phyloP scores from a whole-genome alignment of 2,888 invertebrate genomes.

The Plemyria rubiginata region DNA sequence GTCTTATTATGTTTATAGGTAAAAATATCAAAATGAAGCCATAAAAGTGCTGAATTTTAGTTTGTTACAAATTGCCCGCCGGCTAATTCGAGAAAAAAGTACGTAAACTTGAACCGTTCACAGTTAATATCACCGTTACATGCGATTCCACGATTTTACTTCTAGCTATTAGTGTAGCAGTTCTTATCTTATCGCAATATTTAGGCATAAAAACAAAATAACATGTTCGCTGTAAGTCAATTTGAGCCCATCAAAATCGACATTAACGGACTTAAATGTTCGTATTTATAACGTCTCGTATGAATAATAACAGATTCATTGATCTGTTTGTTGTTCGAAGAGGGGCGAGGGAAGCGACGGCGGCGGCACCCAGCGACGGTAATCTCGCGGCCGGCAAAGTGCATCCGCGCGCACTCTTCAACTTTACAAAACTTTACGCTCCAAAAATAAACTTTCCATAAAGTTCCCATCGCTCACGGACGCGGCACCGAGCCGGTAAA shows the following conservation, averaged over 20 bases:
- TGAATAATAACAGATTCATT: conserved; percentile 73
- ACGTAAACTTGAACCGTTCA: conserved; percentile 73
- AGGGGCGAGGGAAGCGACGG: conserved; percentile 70
- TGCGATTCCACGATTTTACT: conserved; percentile 83
- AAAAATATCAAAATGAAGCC: conserved; percentile 34
- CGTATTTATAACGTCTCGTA: conserved; percentile 60
- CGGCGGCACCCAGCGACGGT: conserved; percentile 76
- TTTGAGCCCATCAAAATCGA: conserved; percentile 53
- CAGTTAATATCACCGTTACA: conserved; percentile 80
- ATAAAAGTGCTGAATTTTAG: conserved; percentile 54
- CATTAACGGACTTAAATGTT: conserved; percentile 53
- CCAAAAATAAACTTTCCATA: conserved; percentile 77
- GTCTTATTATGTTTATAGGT: background rate
- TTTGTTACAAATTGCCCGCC: conserved; percentile 61
- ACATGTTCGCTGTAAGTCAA: conserved; percentile 60
- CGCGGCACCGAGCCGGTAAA: conserved; percentile 58
- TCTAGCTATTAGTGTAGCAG: conserved; percentile 71
- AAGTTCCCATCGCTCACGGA: conserved; percentile 56
- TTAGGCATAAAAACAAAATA: conserved; percentile 75
- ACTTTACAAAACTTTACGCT: conserved; percentile 76
- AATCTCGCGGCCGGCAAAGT: conserved; percentile 76
- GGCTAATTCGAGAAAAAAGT: conserved; percentile 70
- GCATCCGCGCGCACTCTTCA: conserved; percentile 77
- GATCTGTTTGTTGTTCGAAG: conserved; percentile 83
- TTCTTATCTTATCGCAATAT: conserved; percentile 78